phyloP scores from a whole-genome alignment of 2,113 vertebrate genomes.

The Poeciliopsis prolifica region DNA sequence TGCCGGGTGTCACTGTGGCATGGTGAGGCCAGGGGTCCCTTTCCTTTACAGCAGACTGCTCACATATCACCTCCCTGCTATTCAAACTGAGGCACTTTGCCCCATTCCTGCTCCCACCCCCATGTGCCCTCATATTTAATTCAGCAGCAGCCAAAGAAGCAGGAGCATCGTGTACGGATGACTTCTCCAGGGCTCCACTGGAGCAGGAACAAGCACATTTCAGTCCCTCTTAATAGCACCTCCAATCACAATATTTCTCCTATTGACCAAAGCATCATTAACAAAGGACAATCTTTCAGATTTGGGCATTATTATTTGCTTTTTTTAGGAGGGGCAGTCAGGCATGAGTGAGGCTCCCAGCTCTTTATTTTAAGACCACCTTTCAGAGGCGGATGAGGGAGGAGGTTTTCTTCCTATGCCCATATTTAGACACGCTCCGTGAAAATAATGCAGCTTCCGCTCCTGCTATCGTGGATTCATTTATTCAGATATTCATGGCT shows the following conservation, averaged over 20 bases:
- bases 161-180: slow-evolving; percentile 45
- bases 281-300: slow-evolving; percentile 32
- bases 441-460: slow-evolving; percentile 68
- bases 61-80: slow-evolving; percentile 60
- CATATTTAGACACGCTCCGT: slow-evolving; percentile 69
- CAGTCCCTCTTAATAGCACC: slow-evolving; percentile 32
- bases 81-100: slow-evolving; percentile 55
- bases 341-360: slow-evolving; percentile 58
- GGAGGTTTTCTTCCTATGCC: slow-evolving; percentile 67
- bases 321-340: slow-evolving; percentile 44
- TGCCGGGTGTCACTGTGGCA: slow-evolving; percentile 62
- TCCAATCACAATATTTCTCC: slow-evolving; percentile 47
- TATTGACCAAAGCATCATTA: slow-evolving; percentile 57
- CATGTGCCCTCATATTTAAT: slow-evolving; percentile 72
- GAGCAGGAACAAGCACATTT: slow-evolving; percentile 24
- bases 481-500: slow-evolving; percentile 77
- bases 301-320: slow-evolving; percentile 39
- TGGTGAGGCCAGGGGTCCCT: slow-evolving; percentile 65
- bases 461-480: slow-evolving; percentile 56
- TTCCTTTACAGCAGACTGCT: slow-evolving; percentile 45
- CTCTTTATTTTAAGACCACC: slow-evolving; percentile 71
- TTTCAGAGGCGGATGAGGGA: slow-evolving; percentile 58
- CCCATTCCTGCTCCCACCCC: slow-evolving; percentile 12
- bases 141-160: slow-evolving; percentile 54
- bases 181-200: slow-evolving; percentile 42